Evolutionary conservation across 2,797 vertebrate genomes (phyloP).

Genomic region (Lates japonicus): DNA sequence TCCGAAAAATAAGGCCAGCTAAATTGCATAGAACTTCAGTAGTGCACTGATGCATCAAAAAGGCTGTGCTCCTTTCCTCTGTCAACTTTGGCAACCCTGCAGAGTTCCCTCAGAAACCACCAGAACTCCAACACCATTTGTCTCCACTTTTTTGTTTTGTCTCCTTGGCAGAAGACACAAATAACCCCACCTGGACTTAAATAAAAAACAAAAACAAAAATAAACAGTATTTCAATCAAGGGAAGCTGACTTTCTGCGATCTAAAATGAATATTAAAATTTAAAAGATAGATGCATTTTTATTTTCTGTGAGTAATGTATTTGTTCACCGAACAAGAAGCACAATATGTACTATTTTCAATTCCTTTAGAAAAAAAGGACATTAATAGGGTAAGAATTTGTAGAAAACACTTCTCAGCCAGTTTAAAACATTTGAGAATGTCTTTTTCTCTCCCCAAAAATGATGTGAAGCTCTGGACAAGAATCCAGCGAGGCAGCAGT

Average conservation of each 20-base stretch:
- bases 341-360: constrained; percentile 75
- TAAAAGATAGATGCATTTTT: constrained; percentile 29
- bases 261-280: constrained; percentile 43
- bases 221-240: constrained; percentile 24
- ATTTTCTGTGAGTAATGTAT: constrained; percentile 28
- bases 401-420: constrained; percentile 64
- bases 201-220: constrained; percentile 38
- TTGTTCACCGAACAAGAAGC: constrained; percentile 52
- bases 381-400: constrained; percentile 54
- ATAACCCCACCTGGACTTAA: constrained; percentile 33
- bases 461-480: constrained; percentile 72
- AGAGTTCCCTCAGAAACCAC: constrained; percentile 70
- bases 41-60: constrained; percentile 82
- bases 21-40: constrained; percentile 95
- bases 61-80: constrained; percentile 82
- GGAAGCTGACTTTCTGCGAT: constrained; percentile 29
- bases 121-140: constrained; percentile 62
- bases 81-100: constrained; percentile 71
- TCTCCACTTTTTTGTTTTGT: constrained; percentile 48
- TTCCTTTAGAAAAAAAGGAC: constrained; percentile 74
- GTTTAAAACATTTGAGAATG: constrained; percentile 56
- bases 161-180: constrained; percentile 67
- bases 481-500: constrained; percentile 70
- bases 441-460: constrained; percentile 42
- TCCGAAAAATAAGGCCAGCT: constrained; percentile 90